These are phyloP conservation scores for Chloroceryle inda DNA, from an alignment of 2,797 vertebrate species.

Conservation along the genomic window DNA sequence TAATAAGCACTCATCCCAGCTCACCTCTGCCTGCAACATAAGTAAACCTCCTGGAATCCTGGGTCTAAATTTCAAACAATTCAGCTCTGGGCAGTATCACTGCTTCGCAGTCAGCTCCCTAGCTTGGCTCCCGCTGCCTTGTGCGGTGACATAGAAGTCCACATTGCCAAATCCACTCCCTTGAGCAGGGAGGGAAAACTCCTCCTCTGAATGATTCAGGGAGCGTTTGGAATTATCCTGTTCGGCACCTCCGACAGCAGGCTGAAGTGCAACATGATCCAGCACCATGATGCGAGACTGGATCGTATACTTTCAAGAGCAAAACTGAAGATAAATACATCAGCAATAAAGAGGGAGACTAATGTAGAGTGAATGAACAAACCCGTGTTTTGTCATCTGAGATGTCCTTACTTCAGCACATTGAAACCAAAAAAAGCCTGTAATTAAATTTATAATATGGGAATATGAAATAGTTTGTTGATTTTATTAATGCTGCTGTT, in stretches of 20 bases:
- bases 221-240: neutral
- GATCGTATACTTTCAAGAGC: neutral
- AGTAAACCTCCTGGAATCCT: neutral
- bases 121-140: accelerated
- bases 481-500: neutral
- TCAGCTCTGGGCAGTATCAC: neutral
- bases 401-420: neutral
- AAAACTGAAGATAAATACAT: neutral
- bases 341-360: neutral
- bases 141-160: accelerated
- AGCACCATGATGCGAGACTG: neutral
- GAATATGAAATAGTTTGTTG: neutral
- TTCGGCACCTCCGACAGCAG: neutral
- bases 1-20: neutral
- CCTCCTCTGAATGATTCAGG: neutral
- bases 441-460: neutral
- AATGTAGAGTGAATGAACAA: neutral
- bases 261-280: neutral
- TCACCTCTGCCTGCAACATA: neutral
- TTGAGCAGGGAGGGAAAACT: neutral
- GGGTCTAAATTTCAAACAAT: neutral
- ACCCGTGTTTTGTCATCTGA: neutral
- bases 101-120: neutral
- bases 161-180: neutral
- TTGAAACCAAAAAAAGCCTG: neutral